These are phyloP conservation scores for Porites australiensis DNA, from an alignment of 64 coral and sea anemone species.

Conservation along the genomic window DNA sequence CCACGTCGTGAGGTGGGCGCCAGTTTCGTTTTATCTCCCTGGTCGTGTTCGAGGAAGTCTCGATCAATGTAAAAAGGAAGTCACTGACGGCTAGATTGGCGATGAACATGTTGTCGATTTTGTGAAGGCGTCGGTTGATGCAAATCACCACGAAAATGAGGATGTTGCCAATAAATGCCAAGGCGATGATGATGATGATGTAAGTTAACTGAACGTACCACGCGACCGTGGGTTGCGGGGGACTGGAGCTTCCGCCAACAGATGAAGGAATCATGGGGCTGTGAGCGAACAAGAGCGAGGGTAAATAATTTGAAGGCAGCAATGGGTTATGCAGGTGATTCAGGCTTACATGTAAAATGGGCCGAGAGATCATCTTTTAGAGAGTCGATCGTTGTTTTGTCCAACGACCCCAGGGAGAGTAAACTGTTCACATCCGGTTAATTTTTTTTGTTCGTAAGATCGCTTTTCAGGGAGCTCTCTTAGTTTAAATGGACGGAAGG, in stretches of 20 bases:
- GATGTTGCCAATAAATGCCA: conserved; percentile 49
- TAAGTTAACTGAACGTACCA: conserved; percentile 58
- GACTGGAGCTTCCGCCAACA: background rate
- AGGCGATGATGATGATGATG: conserved; percentile 33
- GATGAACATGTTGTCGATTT: conserved; percentile 64
- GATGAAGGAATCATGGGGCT: background rate
- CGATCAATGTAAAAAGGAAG: conserved; percentile 63
- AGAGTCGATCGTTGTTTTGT: too few species aligned
- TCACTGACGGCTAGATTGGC: conserved; percentile 68
- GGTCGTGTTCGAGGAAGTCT: conserved; percentile 57
- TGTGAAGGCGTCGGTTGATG: conserved; percentile 53
- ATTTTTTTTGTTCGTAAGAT: too few species aligned
- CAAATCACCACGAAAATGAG: conserved; percentile 52
- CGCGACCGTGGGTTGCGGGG: background rate
- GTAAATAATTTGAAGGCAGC: background rate
- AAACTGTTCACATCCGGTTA: too few species aligned
- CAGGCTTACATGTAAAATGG: too few species aligned
- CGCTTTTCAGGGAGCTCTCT: too few species aligned
- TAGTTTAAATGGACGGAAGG: too few species aligned
- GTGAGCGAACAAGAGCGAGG: background rate
- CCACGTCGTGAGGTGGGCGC: conserved; percentile 18
- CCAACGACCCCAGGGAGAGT: too few species aligned
- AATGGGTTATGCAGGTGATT: too few species aligned
- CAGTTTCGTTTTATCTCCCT: conserved; percentile 37
- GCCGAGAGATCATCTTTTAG: too few species aligned